Conservation (phyloP, 1,140 invertebrate genomes). For the Drosophila parvula region DNA sequence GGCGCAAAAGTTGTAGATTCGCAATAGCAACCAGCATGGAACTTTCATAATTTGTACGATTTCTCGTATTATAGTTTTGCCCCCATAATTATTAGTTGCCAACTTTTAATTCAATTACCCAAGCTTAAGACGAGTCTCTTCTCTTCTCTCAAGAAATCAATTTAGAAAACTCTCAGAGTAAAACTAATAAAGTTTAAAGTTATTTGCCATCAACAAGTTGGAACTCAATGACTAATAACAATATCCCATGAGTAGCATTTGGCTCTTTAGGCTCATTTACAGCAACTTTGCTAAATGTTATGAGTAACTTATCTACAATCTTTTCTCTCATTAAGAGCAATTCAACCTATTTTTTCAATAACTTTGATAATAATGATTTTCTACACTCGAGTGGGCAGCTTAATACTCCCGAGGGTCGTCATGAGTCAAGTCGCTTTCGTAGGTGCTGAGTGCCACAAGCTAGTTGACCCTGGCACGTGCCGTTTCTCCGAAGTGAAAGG, state of each 20-base stretch:
- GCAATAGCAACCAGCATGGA: not conserved
- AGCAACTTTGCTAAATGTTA: conserved; percentile 3
- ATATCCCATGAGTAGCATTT: not conserved
- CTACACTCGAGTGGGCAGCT: not conserved
- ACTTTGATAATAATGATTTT: conserved; percentile 15
- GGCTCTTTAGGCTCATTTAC: conserved; percentile 1
- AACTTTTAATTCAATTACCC: not conserved
- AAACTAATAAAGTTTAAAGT: conserved; percentile 13
- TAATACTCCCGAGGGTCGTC: not conserved
- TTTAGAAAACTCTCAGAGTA: not conserved
- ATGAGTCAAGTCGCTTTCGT: not conserved
- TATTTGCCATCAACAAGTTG: conserved; percentile 12
- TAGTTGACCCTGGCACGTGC: conserved; percentile 48
- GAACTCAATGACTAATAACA: not conserved
- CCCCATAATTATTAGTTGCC: not conserved
- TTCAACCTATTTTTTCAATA: not conserved
- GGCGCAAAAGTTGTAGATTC: not conserved
- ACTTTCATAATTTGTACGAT: not conserved
- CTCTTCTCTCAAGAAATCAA: not conserved
- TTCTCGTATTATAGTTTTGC: too few species aligned
- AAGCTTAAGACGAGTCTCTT: not conserved
- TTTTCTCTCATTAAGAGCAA: not conserved
- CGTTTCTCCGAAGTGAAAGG: not conserved
- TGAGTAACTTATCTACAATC: not conserved
- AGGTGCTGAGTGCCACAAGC: conserved; percentile 3